phyloP scores from a whole-genome alignment of 2,113 vertebrate genomes.

The Nesoenas mayeri region DNA sequence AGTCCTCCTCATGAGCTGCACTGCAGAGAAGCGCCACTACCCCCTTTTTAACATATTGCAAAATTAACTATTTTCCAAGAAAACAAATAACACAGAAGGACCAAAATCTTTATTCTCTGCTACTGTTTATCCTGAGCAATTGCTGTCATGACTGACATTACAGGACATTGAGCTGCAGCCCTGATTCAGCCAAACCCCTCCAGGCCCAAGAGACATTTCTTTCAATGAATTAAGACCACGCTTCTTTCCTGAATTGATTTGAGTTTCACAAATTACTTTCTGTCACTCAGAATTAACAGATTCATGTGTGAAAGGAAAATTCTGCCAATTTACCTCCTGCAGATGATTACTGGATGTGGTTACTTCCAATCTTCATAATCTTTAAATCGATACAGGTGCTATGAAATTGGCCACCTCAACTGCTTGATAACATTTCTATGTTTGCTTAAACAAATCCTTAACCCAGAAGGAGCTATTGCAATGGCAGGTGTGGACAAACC shows the following conservation, averaged over 20 bases:
- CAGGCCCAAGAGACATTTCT: background rate
- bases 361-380: background rate
- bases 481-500: background rate
- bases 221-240: background rate
- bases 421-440: background rate
- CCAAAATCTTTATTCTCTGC: background rate
- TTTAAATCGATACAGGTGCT: background rate
- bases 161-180: background rate
- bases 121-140: background rate
- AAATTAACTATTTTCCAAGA: background rate
- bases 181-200: background rate
- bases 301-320: background rate
- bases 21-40: background rate
- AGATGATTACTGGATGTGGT: background rate
- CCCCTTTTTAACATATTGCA: background rate
- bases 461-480: background rate
- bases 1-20: no score
- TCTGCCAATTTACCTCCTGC: background rate
- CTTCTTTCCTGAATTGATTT: background rate
- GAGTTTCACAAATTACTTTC: background rate
- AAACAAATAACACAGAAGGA: background rate
- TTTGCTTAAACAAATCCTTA: background rate
- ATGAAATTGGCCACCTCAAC: background rate
- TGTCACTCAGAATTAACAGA: background rate
- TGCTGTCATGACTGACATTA: background rate